Conservation (phyloP, 2,797 vertebrate species). For the Odontamblyopus rebecca region DNA sequence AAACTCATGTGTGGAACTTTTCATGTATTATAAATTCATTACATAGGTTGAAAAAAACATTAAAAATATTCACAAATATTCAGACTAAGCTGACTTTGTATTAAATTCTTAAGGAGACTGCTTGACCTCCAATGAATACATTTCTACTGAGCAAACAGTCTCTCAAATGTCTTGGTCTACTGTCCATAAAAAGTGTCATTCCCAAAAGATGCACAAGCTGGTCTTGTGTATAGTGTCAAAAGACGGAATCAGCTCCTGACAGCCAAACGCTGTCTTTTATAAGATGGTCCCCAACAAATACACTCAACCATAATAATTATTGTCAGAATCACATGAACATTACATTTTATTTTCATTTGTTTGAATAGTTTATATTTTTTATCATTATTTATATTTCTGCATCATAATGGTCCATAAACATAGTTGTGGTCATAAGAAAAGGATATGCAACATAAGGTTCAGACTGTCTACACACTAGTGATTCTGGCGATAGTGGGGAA, state of each 20-base stretch:
- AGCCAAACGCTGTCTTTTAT: neutral
- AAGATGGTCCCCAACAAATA: too few relatives aligned
- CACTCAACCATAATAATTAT: neutral
- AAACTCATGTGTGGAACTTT: neutral
- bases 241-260: neutral
- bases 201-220: neutral
- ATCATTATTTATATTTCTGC: neutral
- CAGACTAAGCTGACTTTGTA: too few relatives aligned
- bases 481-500: conserved; percentile 25
- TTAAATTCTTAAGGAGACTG: neutral
- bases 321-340: neutral
- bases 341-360: neutral
- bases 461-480: neutral
- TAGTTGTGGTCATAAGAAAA: neutral
- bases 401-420: neutral
- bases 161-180: neutral
- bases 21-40: neutral
- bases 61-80: too few relatives aligned
- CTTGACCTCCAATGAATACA: neutral
- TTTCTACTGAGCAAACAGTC: neutral
- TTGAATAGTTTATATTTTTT: neutral
- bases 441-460: neutral
- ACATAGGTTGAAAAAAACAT: too few relatives aligned
- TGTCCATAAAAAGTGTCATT: neutral
- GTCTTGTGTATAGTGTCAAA: neutral